These are phyloP conservation scores for Butorides virescens DNA, from an alignment of 2,113 vertebrate species.

Conservation along the genomic window DNA sequence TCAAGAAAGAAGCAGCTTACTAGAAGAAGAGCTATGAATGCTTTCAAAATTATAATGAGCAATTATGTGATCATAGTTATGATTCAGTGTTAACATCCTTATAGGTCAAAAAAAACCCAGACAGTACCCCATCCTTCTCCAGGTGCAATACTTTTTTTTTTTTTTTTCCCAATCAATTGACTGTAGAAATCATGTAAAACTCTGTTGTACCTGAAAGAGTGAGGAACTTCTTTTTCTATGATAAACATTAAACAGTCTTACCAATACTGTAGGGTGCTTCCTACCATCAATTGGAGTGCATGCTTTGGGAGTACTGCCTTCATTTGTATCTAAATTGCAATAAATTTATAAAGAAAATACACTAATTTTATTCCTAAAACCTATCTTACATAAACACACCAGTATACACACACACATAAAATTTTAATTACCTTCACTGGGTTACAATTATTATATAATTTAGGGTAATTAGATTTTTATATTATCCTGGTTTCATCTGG, in stretches of 20 bases:
- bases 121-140: background rate
- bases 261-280: background rate
- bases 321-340: background rate
- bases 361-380: background rate
- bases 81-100: background rate
- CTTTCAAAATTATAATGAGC: background rate
- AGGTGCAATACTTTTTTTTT: background rate
- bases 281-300: background rate
- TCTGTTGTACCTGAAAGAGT: background rate
- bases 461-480: background rate
- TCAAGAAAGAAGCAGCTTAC: background rate
- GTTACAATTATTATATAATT: background rate
- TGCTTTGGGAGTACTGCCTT: background rate
- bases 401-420: background rate
- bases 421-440: background rate
- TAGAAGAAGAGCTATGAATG: background rate
- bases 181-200: background rate
- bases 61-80: background rate
- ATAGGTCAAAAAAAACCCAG: background rate
- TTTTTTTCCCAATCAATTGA: background rate
- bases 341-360: background rate
- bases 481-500: too few relatives aligned
- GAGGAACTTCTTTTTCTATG: background rate
- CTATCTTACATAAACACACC: background rate
- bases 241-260: background rate